Evolutionary conservation across 2,113 vertebrate species (phyloP).

Genomic region (Steatornis caripensis): DNA sequence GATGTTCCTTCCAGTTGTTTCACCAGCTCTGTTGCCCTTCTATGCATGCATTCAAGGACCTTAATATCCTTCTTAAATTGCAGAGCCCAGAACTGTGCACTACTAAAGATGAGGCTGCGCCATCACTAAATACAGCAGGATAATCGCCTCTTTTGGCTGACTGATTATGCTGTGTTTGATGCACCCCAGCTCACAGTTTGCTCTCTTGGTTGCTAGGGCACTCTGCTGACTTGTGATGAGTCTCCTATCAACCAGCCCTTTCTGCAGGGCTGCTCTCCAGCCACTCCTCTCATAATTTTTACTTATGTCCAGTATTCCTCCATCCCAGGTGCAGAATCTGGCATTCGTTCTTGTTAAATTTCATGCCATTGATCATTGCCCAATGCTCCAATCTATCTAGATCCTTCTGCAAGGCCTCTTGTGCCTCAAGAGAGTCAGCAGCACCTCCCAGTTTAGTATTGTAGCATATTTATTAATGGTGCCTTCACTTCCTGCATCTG

Average conservation of each 20-base stretch:
- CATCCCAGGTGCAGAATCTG: not conserved
- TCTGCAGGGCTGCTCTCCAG: no score
- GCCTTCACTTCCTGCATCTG: not conserved
- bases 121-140: not conserved
- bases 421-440: not conserved
- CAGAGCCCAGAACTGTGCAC: not conserved
- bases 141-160: not conserved
- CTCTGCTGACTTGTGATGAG: not conserved
- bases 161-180: not conserved
- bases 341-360: not conserved
- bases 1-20: not conserved
- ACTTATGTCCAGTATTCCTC: not conserved
- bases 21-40: not conserved
- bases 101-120: not conserved
- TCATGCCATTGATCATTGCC: not conserved
- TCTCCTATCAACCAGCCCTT: not conserved
- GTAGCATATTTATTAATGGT: not conserved
- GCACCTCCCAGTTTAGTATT: not conserved
- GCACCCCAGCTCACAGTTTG: not conserved
- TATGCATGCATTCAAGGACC: fast-evolving
- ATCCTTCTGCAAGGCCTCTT: not conserved
- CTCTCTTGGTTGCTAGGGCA: not conserved
- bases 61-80: not conserved
- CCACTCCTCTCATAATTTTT: not conserved
- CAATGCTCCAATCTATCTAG: not conserved